A percentile compares a stretch with the other conserved stretches of the same genome.
phyloP scores from a whole-genome alignment of 2,888 invertebrate genomes.

The Parnassius smintheus region DNA sequence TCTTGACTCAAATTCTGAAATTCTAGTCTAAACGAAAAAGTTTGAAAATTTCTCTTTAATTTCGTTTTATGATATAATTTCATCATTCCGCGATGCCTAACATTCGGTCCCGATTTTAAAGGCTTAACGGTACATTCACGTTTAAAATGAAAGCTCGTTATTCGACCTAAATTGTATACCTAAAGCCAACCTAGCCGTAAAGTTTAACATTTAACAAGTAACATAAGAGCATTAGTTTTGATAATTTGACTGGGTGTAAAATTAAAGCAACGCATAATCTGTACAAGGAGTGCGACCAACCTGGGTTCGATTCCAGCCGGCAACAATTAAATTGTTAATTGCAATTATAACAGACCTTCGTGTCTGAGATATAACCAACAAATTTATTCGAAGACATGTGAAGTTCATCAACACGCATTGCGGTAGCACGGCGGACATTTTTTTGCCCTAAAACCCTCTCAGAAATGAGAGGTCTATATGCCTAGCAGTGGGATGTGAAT shows the following conservation, averaged over 20 bases:
- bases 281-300: neutral
- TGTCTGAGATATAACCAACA: too few relatives aligned
- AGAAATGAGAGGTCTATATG: too few relatives aligned
- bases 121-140: constrained; percentile 47
- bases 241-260: constrained; percentile 33
- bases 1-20: too few relatives aligned
- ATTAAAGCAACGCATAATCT: neutral
- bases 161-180: constrained; percentile 53
- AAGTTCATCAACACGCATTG: too few relatives aligned
- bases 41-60: constrained; percentile 41
- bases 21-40: constrained; percentile 32
- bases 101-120: constrained; percentile 42
- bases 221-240: constrained; percentile 41
- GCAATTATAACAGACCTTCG: too few relatives aligned
- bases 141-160: constrained; percentile 53
- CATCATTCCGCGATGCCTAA: constrained; percentile 42
- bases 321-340: too few relatives aligned
- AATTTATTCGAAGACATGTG: too few relatives aligned
- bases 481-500: too few relatives aligned
- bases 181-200: constrained; percentile 52
- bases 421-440: too few relatives aligned
- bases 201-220: constrained; percentile 54
- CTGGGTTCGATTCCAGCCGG: neutral
- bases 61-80: constrained; percentile 44
- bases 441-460: too few relatives aligned